Base-by-base conservation (phyloP, 2,888 invertebrate species). In the Toxonevra muliebris region DNA sequence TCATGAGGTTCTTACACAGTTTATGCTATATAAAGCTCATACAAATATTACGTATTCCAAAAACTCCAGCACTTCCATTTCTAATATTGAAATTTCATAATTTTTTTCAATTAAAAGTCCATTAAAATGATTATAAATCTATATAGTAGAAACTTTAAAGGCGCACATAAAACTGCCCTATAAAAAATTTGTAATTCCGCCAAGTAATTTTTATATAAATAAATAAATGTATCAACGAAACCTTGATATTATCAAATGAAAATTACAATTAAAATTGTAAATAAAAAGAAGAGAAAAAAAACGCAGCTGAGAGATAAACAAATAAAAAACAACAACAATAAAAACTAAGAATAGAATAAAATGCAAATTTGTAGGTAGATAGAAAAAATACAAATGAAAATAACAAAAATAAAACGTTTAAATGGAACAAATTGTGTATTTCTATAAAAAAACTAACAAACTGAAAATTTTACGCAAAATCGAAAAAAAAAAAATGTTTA, bases 231-330 rank as follows among this genome's bases (percentile, higher is more conserved):
- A 52, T 59, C 45, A 53, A 48, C 42, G 50, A 48, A 68, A 68
- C 68, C 68, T 68, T 68, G 68, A 68, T 52, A 60, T 55, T 17
- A 63, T 30, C 50, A 43, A 68, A 54, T 68, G 13, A 55, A 54
- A 64, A 43, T 42, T 20, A 17, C 59, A 15, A 17, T 10, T 13
- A 20, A 17, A 40, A 52, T 17, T 59, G 63, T 62, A 68, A 68
- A 63, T 63, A 68, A 61, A 64, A 5, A 2, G 48, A n/a, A 9
- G 43, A 43, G 43, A 12, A 43, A 8, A 48, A 54, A 17, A 54
- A 19, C 2, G 9, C 13, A 60, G 48, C 20, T 5, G 17, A 13
- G 43, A 42, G 43, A 61, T 52, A 53, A 4, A 15, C 15, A 50
- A 50, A 20, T 19, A 54, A 12, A 2, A 17, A 50, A 20, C 42